These are phyloP conservation scores for Papilio polyxenes DNA, from an alignment of 1,140 invertebrate genomes.

Conservation along the genomic window DNA sequence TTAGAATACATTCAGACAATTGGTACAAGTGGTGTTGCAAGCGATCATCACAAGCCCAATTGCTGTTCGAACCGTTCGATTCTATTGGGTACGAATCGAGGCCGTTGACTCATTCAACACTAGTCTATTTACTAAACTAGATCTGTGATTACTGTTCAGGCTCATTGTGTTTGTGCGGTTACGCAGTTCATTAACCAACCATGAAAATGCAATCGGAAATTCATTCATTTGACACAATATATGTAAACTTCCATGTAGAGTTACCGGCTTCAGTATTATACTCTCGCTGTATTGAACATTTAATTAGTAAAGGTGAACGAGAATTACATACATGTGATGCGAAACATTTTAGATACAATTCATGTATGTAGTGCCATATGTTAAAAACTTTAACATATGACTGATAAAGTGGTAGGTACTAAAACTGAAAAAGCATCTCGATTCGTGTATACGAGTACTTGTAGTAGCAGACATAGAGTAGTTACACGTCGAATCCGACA, in stretches of 20 bases:
- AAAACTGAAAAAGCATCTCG: too few relatives aligned
- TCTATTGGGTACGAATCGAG: conserved; percentile 76
- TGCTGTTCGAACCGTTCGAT: conserved; percentile 66
- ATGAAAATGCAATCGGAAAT: conserved; percentile 30
- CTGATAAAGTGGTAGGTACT: too few relatives aligned
- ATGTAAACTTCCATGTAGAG: conserved; percentile 6
- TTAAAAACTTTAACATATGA: too few relatives aligned
- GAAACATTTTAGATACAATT: too few relatives aligned
- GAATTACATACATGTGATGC: too few relatives aligned
- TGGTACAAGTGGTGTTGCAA: conserved; percentile 70
- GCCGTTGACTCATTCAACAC: conserved; percentile 72
- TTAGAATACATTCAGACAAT: conserved; percentile 75
- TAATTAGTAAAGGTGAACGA: neutral
- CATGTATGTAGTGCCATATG: too few relatives aligned
- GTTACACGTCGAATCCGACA: neutral
- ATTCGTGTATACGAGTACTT: too few relatives aligned
- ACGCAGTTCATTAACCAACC: conserved; percentile 30
- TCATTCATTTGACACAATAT: conserved; percentile 16
- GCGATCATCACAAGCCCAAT: conserved; percentile 77
- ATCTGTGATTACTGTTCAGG: conserved; percentile 31
- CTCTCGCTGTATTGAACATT: neutral
- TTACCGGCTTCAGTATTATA: neutral
- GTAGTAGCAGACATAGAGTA: too few relatives aligned
- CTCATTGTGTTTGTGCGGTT: conserved; percentile 36
- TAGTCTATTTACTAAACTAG: conserved; percentile 41